Conservation (phyloP, 2,113 vertebrate genomes). For the Xenopus borealis region DNA sequence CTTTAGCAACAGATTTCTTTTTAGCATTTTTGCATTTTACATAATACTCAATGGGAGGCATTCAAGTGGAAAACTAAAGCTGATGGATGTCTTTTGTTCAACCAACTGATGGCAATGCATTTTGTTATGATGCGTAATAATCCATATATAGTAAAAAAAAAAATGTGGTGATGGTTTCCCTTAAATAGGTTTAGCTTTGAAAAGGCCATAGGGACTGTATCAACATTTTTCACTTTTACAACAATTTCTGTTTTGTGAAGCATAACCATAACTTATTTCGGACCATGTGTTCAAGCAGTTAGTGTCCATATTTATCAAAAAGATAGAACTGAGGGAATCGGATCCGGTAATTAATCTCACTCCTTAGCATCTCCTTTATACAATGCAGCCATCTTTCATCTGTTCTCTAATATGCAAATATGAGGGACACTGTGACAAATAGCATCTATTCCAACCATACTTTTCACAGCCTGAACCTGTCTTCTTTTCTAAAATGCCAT, state of each 20-base stretch:
- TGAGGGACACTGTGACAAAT: neutral
- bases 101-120: no score
- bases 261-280: slow-evolving; percentile 1
- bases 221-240: neutral
- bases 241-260: neutral
- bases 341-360: neutral
- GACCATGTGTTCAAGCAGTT: neutral
- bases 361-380: neutral
- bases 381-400: neutral
- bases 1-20: no score
- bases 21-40: no score
- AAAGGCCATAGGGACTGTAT: neutral
- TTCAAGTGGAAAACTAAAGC: no score
- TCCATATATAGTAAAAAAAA: no score
- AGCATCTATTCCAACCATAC: neutral
- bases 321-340: neutral
- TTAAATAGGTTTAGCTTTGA: neutral
- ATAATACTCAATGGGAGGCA: no score
- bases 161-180: neutral
- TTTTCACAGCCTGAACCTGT: neutral
- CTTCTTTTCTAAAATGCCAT: neutral
- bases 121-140: no score
- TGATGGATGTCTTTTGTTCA: no score
- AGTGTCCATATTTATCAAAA: slow-evolving; percentile 2
- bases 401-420: neutral